Conservation (phyloP, 2,888 invertebrate genomes). For the Sarcophaga variegata region DNA sequence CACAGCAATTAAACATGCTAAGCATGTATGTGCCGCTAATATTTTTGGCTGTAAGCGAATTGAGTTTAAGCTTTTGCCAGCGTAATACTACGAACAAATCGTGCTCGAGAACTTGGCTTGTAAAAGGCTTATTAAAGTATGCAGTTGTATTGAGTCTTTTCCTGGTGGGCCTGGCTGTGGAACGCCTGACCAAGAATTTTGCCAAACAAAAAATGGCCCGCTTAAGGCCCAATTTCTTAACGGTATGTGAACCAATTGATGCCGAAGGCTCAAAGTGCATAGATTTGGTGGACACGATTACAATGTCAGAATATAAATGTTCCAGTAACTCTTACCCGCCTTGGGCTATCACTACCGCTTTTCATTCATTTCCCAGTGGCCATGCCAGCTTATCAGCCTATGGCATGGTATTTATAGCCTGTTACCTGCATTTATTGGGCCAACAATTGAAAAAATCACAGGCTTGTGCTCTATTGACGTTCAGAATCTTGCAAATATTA, state of each 20-base stretch:
- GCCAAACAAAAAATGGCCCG: conserved; percentile 74
- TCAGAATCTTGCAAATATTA: conserved; percentile 84
- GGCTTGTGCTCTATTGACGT: not conserved
- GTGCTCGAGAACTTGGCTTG: not conserved
- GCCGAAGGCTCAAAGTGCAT: conserved; percentile 70
- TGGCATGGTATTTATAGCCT: conserved; percentile 73
- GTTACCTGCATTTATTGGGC: conserved; percentile 70
- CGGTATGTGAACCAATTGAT: conserved; percentile 72
- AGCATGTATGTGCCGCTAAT: conserved; percentile 72
- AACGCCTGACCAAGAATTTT: conserved; percentile 71
- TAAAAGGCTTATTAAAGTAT: conserved; percentile 33
- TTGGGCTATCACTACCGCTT: conserved; percentile 5
- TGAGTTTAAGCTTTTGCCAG: conserved; percentile 17
- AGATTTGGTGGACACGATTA: not conserved
- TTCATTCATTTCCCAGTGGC: conserved; percentile 76
- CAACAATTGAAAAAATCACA: not conserved
- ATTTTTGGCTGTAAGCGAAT: conserved; percentile 68
- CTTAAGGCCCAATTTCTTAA: conserved; percentile 75
- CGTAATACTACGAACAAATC: not conserved
- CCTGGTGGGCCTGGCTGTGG: conserved; percentile 70
- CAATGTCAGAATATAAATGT: conserved; percentile 50
- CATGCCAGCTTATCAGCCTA: conserved; percentile 74
- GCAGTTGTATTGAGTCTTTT: conserved; percentile 70
- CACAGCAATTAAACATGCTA: conserved; percentile 62
- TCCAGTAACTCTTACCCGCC: not conserved